Evolutionary conservation across 2,113 vertebrate species (phyloP).

Genomic region (Haemorhous mexicanus): DNA sequence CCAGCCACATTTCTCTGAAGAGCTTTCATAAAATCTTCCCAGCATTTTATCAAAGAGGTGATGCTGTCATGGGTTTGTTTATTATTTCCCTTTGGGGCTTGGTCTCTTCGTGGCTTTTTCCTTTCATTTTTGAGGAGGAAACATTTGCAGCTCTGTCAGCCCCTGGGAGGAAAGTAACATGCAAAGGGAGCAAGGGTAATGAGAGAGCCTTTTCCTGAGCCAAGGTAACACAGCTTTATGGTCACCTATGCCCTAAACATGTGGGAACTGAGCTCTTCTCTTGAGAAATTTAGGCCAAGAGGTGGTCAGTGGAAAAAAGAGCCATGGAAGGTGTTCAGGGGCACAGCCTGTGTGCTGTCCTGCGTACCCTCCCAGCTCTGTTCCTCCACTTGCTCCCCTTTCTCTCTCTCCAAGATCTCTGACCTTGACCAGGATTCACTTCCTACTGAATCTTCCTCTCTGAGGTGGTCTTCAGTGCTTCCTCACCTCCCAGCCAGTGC

Average conservation of each 20-base stretch:
- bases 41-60: constrained; percentile 13
- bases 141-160: background rate
- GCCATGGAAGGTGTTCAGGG: background rate
- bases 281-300: background rate
- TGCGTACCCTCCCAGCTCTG: fast-evolving
- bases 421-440: background rate
- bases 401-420: background rate
- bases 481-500: background rate
- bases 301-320: background rate
- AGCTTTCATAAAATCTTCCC: background rate
- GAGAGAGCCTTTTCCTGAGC: background rate
- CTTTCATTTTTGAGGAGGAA: constrained; percentile 48
- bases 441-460: background rate
- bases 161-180: constrained; percentile 11
- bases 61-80: constrained; percentile 28
- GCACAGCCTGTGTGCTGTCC: background rate
- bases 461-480: background rate
- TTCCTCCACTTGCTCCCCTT: background rate
- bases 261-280: background rate
- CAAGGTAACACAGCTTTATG: background rate
- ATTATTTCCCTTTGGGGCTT: constrained; percentile 10
- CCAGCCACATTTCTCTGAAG: background rate
- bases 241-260: constrained; percentile 29
- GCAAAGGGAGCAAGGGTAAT: background rate
- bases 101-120: background rate